Evolutionary conservation across 2,888 invertebrate genomes (phyloP), one percentile per base, ranked within the genome.

Genomic region (Gnatocerus cornutus): DNA sequence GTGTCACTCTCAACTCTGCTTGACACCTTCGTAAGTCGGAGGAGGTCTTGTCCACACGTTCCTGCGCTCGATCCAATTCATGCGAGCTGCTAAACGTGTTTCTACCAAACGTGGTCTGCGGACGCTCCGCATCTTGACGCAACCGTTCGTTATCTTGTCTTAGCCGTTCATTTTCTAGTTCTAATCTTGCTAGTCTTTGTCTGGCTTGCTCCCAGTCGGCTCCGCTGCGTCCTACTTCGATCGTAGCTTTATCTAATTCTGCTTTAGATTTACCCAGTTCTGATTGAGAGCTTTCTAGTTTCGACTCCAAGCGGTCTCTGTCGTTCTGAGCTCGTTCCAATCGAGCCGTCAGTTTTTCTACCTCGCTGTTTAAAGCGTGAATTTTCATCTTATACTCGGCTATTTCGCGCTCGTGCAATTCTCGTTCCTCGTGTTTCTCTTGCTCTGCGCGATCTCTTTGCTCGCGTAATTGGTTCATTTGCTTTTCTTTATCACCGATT

Each of bases 351-450:
- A 95, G 87, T 85, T 95, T 95, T 83, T 95, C 95, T 8, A 96
- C 95, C 87, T 97, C 97, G 77, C 95, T 95, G 83, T 97, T 96
- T 65, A 96, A 86, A 10, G 95, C 90, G 80, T 96, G 96, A 70
- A 97, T 88, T 85, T 97, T 97, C 91, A 97, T 94, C 86, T 97
- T 97, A 82, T 95, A 96, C 84, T 98, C 98, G 61, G 97, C 96
- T 78, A 97, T 91, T 84, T 97, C 96, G 78, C 97, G 90, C 84
- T 97, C 96, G 82, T 96, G 96, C 12, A 96, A 87, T 80, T 98
- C 98, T 73, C 97, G 89, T 84, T 99, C 98, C 85, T 98, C 98
- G 77, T 96, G 94, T 82, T 97, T 95, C 81, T 99, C 98, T 77
- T 96, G 94, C 85, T 98, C 98, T 43, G 97, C 95, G 77, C 97